phyloP scores from a whole-genome alignment of 2,888 invertebrate genomes.

The Pelosia muscerda region DNA sequence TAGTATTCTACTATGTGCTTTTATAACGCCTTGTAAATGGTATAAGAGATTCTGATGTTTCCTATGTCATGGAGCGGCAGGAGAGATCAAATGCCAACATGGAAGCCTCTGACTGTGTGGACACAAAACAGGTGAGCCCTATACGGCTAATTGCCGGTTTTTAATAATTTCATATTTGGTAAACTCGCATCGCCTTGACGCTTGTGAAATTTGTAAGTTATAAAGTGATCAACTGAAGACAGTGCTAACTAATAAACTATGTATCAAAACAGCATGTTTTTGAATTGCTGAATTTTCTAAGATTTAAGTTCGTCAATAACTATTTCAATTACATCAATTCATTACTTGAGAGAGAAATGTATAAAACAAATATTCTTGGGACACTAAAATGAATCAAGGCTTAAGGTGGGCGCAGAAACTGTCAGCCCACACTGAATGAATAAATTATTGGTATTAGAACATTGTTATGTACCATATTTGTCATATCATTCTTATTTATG shows the following conservation, averaged over 20 bases:
- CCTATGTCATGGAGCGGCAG: constrained; percentile 82
- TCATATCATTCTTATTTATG: constrained; percentile 66
- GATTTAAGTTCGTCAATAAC: constrained; percentile 13
- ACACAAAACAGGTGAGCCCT: constrained; percentile 88
- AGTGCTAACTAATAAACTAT: constrained; percentile 35
- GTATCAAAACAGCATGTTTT: constrained; percentile 36
- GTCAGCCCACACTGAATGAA: constrained; percentile 81
- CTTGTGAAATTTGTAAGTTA: constrained; percentile 53
- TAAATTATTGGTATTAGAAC: constrained; percentile 82
- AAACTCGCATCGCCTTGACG: constrained; percentile 59
- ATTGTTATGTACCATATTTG: constrained; percentile 78
- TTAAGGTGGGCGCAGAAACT: constrained; percentile 78
- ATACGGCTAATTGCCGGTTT: constrained; percentile 77
- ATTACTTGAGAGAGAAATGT: constrained; percentile 12
- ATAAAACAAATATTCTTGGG: constrained; percentile 28
- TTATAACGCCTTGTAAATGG: constrained; percentile 72
- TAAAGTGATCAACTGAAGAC: constrained; percentile 46
- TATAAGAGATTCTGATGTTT: constrained; percentile 84
- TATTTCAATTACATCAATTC: background rate
- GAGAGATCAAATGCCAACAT: constrained; percentile 87
- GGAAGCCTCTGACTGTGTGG: constrained; percentile 88
- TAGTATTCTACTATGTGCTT: constrained; percentile 75
- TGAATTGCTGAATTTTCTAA: constrained; percentile 14
- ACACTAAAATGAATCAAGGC: constrained; percentile 72
- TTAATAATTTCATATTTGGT: constrained; percentile 68